Evolutionary conservation across 2,888 invertebrate genomes (phyloP).

Genomic region (Hartigia nigra): DNA sequence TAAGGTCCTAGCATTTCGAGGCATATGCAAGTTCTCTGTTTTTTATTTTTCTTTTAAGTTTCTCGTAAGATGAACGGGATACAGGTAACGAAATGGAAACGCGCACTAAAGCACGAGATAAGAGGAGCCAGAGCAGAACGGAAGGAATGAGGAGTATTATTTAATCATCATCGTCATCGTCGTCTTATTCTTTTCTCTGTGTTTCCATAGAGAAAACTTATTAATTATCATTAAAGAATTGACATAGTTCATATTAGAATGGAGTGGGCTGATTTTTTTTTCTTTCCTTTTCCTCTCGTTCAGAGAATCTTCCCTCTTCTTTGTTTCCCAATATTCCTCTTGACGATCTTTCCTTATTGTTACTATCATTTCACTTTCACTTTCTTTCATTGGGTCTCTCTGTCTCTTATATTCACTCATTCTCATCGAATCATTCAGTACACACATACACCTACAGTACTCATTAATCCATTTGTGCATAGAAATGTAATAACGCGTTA

Average conservation of each 20-base stretch:
- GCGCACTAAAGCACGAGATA: background rate
- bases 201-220: constrained; percentile 27
- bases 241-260: constrained; percentile 38
- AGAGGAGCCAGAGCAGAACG: constrained; percentile 4
- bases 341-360: constrained; percentile 28
- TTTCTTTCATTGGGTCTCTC: constrained; percentile 1
- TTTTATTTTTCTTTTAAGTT: too few relatives aligned
- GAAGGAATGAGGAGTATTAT: constrained; percentile 5
- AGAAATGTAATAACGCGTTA: too few relatives aligned
- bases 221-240: constrained; percentile 37
- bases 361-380: constrained; percentile 22
- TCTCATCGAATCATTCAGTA: too few relatives aligned
- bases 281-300: constrained; percentile 21
- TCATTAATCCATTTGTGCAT: too few relatives aligned
- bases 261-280: constrained; percentile 19
- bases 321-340: constrained; percentile 36
- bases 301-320: constrained; percentile 32
- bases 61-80: too few relatives aligned
- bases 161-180: background rate
- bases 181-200: constrained; percentile 10
- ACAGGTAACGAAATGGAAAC: too few relatives aligned
- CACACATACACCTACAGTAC: too few relatives aligned
- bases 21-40: too few relatives aligned
- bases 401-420: background rate
- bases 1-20: too few relatives aligned